Percentiles rank a stretch among this genome's conserved stretches.
Conservation (phyloP, 2,797 vertebrate species). For the Rhinatrema bivittatum region DNA sequence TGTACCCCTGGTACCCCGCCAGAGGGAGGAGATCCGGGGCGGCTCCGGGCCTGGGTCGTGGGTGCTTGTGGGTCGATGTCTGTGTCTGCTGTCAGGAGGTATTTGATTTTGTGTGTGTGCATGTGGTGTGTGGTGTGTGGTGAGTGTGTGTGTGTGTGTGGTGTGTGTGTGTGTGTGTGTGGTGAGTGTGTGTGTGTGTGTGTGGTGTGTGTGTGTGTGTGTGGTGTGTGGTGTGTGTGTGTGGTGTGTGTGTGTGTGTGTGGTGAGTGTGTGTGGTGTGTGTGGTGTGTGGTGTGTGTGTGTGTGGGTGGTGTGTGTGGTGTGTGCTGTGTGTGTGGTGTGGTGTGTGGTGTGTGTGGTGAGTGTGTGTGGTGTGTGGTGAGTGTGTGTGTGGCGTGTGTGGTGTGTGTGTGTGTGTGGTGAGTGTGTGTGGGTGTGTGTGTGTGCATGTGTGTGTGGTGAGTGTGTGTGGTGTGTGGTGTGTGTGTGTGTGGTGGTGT, state of each 20-base stretch:
- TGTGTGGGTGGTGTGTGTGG: conserved; percentile 3
- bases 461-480: too few relatives aligned
- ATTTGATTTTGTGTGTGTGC: too few relatives aligned
- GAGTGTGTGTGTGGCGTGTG: too few relatives aligned
- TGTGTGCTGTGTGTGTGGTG: not conserved
- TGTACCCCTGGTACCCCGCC: too few relatives aligned
- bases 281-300: too few relatives aligned
- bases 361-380: conserved; percentile 15
- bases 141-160: not conserved
- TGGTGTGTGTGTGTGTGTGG: not conserved
- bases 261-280: conserved; percentile 14
- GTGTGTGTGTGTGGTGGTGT: conserved; percentile 13
- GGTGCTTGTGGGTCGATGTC: too few relatives aligned
- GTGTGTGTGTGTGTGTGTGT: conserved; percentile 2
- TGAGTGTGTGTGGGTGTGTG: conserved; percentile 10
- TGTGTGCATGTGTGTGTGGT: conserved; percentile 14
- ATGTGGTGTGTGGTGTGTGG: too few relatives aligned
- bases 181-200: too few relatives aligned
- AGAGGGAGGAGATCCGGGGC: too few relatives aligned
- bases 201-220: too few relatives aligned
- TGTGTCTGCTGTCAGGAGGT: too few relatives aligned
- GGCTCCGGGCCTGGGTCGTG: too few relatives aligned
- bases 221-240: conserved; percentile 7
- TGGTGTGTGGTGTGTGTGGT: conserved; percentile 19
- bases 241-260: not conserved